Evolutionary conservation across 2,113 vertebrate species (phyloP), one percentile per base, ranked within the genome.

Genomic region (Crotalus tigris): DNA sequence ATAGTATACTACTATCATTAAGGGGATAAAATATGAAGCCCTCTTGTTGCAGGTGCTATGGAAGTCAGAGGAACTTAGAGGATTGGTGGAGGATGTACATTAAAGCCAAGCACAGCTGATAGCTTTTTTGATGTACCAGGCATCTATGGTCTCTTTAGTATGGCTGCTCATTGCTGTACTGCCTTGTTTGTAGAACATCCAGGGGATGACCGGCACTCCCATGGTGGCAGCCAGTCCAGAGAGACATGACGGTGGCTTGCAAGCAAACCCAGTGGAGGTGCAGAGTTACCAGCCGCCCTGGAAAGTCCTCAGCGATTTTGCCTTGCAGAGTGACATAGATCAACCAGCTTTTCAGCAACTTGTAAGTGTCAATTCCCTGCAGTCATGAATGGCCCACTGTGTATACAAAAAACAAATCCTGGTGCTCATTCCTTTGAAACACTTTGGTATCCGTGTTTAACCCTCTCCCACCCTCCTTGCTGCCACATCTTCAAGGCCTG

Each of bases 291-390:
- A 99, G 96, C 98, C 99, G 1, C 99, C 99, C 92, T 99, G 99
- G 99, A 99, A 99, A 97, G 99, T 99, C 95, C 98, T 99, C 96
- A 99, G 99, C 93, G 99, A 99, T 98, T 99, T 99, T 97, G 99
- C 99, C 64, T 97, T 99, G 98, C 99, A 99, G 98, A 99, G 99
- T 98, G 99, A 99, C 98, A 99, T 99, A 96, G 99, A 99, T 96
- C 99, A 99, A 97, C 99, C 99, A 93, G 98, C 99, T 92, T 99
- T 99, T 98, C 99, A 99, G 96, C 99, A 99, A 97, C 98, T 99
- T 98, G 99, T 99, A 97, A 98, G 99, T 98, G 97, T 96, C 96
- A 46, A 87, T 93, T 46, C 88, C 92, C 92, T 75, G 95, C 51
- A 24, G 61, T 39, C 9, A 21, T 1, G 92, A 92, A 85, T 57